These are phyloP conservation scores for Phoxinus dragarum DNA, from an alignment of 2,797 vertebrate genomes.

Conservation along the genomic window DNA sequence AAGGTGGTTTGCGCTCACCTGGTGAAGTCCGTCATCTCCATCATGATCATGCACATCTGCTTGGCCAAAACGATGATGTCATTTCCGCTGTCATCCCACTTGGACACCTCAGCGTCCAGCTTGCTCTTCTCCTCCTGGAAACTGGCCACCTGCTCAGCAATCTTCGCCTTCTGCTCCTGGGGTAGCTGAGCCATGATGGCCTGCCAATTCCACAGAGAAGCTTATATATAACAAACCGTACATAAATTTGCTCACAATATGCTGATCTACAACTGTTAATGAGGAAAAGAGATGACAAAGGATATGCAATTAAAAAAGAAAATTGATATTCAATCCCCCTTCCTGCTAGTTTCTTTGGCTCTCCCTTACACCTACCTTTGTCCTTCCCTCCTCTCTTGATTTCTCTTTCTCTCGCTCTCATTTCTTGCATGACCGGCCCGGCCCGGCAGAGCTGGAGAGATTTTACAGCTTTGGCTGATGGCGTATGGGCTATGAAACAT, in stretches of 20 bases:
- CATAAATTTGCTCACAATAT: slow-evolving; percentile 12
- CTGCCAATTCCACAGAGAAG: slow-evolving; percentile 70
- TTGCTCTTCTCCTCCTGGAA: slow-evolving; percentile 99
- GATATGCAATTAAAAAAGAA: slow-evolving; percentile 37
- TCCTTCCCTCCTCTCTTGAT: slow-evolving; percentile 18
- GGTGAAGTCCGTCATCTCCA: slow-evolving; percentile 99
- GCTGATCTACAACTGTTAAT: slow-evolving; percentile 38
- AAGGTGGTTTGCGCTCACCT: slow-evolving; percentile 98
- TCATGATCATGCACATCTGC: slow-evolving; percentile 99
- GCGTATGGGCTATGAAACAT: slow-evolving; percentile 49
- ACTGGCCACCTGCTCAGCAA: slow-evolving; percentile 96
- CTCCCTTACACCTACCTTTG: slow-evolving; percentile 29
- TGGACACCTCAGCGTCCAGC: slow-evolving; percentile 98
- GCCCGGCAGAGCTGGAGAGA: background rate
- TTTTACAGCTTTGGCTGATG: slow-evolving; percentile 45
- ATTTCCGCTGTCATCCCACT: slow-evolving; percentile 99
- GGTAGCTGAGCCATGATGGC: slow-evolving; percentile 98
- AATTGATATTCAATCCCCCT: slow-evolving; percentile 26
- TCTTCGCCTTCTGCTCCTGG: slow-evolving; percentile 98
- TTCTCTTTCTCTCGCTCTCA: background rate
- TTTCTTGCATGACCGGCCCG: slow-evolving; percentile 21
- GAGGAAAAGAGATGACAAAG: slow-evolving; percentile 20
- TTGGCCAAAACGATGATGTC: slow-evolving; percentile 99
- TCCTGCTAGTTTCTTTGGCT: background rate
- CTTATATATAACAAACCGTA: slow-evolving; percentile 8